Conservation (phyloP, 2,113 vertebrate genomes). For the Micromys minutus region DNA sequence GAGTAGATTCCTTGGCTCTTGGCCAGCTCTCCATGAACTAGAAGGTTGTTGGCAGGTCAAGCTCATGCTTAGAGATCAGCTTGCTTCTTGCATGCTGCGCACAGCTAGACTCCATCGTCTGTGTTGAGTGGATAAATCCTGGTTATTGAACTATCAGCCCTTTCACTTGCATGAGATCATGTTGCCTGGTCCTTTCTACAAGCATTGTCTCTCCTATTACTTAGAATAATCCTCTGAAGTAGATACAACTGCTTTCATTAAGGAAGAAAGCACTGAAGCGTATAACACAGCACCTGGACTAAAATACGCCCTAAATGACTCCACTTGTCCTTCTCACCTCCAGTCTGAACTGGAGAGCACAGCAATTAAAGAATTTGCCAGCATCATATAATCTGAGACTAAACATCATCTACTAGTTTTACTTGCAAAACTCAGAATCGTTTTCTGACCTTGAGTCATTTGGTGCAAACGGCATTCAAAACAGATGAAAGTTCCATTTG, state of each 20-base stretch:
- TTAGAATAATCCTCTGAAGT: conserved; percentile 35
- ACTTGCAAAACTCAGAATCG: not conserved
- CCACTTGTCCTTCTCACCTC: not conserved
- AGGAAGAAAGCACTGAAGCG: not conserved
- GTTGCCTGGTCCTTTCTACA: not conserved
- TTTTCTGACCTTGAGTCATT: not conserved
- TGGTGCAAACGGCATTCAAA: not conserved
- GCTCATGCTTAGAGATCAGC: not conserved
- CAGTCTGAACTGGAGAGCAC: not conserved
- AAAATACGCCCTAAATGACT: not conserved
- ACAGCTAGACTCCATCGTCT: not conserved
- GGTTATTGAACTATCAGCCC: not conserved
- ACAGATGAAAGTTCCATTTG: not conserved
- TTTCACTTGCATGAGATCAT: not conserved
- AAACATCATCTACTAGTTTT: not conserved
- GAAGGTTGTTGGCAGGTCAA: not conserved
- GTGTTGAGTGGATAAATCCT: not conserved
- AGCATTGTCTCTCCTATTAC: not conserved
- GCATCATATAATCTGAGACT: not conserved
- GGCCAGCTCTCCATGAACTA: not conserved
- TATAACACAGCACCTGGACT: not conserved
- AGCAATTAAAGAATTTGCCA: not conserved
- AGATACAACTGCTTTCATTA: not conserved
- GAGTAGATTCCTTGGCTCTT: not conserved
- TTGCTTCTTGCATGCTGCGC: not conserved